phyloP scores from a whole-genome alignment of 2,888 invertebrate species.

The Seladonia tumulorum region DNA sequence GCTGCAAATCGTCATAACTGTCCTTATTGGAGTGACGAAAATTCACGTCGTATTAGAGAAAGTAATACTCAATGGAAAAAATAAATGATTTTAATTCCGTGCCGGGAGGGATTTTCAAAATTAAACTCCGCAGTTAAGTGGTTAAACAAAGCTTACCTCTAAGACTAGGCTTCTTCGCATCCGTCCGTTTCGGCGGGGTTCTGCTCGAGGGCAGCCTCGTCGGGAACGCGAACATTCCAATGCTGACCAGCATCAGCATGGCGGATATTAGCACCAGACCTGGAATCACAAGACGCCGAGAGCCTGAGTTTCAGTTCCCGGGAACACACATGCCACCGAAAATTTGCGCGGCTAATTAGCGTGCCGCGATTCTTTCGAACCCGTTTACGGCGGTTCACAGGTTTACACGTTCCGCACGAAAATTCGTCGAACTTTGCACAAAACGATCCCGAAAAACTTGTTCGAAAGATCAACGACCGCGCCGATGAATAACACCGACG shows the following conservation, averaged over 20 bases:
- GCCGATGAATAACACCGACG: not conserved
- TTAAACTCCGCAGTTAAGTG: too few species aligned
- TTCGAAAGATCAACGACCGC: slow-evolving; percentile 5
- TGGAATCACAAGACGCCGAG: slow-evolving; percentile 80
- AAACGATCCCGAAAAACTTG: slow-evolving; percentile 2
- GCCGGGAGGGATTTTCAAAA: too few species aligned
- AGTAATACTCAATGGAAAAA: too few species aligned
- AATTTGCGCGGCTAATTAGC: slow-evolving; percentile 4
- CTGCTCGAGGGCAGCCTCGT: slow-evolving; percentile 88
- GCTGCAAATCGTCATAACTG: too few species aligned
- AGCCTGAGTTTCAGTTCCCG: not conserved
- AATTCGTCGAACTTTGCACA: not conserved
- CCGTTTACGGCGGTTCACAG: not conserved
- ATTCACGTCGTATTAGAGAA: too few species aligned
- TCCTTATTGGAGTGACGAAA: too few species aligned
- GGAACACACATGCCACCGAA: not conserved
- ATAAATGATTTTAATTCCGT: too few species aligned
- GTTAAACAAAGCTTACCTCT: slow-evolving; percentile 86
- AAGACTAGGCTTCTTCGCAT: slow-evolving; percentile 86
- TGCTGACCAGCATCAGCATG: slow-evolving; percentile 92
- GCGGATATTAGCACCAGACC: slow-evolving; percentile 94
- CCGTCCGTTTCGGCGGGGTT: slow-evolving; percentile 77
- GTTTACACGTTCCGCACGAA: not conserved
- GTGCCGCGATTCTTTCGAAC: not conserved
- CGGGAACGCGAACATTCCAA: slow-evolving; percentile 97